Conservation (phyloP, 2,888 invertebrate genomes). For the Pocota personata region DNA sequence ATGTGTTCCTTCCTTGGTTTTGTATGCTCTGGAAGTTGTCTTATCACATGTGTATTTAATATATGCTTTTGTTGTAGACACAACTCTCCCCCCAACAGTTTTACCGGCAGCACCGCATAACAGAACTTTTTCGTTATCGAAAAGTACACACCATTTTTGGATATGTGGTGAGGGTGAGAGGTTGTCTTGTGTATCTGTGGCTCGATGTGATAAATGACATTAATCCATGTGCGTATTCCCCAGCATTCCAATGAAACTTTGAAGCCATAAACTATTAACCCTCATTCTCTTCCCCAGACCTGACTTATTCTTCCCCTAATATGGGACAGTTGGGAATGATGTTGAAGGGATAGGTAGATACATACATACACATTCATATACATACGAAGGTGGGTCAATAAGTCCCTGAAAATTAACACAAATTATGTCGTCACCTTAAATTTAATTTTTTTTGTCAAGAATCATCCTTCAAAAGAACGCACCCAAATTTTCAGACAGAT, state of each 20-base stretch:
- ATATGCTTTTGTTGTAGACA: constrained; percentile 29
- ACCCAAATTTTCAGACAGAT: too few species aligned
- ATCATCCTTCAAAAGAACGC: too few species aligned
- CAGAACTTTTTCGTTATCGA: constrained; percentile 39
- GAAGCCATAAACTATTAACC: constrained; percentile 59
- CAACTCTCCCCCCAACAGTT: not conserved
- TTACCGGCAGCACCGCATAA: constrained; percentile 2
- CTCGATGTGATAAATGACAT: constrained; percentile 59
- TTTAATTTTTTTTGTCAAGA: too few species aligned
- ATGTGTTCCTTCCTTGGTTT: constrained; percentile 35
- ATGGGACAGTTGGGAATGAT: not conserved
- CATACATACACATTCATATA: too few species aligned
- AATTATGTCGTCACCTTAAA: too few species aligned
- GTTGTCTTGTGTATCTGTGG: constrained; percentile 3
- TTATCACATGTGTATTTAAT: constrained; percentile 60
- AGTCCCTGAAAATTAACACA: too few species aligned
- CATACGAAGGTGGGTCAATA: too few species aligned
- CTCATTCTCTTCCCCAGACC: constrained; percentile 1
- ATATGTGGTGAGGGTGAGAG: not conserved
- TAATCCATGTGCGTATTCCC: constrained; percentile 51
- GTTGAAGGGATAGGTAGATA: not conserved
- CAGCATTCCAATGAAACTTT: constrained; percentile 33
- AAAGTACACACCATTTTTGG: not conserved
- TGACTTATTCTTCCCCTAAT: not conserved
- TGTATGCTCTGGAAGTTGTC: constrained; percentile 37